Evolutionary conservation across 2,888 invertebrate species (phyloP), one percentile per base, ranked within the genome.

Genomic region (Molorchus minor): DNA sequence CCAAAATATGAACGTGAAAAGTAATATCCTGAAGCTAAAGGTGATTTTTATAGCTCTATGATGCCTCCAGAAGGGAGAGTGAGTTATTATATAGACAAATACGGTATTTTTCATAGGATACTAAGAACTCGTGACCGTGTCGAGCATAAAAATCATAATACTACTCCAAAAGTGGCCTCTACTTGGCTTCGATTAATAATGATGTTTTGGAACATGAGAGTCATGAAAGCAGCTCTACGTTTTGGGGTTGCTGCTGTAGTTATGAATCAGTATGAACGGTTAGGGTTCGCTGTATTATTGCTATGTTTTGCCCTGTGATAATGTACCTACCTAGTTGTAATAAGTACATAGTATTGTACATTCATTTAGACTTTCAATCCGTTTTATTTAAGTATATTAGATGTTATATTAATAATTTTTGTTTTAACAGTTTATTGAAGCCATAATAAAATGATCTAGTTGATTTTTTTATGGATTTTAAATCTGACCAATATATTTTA

Each of bases 191-290:
- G 74, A 40, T 70, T 79, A 40, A 79, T 79, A 51, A 65, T 75
- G 15, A 74, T 79, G 69, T 79, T 79, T 70, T 79, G 77, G 75
- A 79, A 76, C 62, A 67, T 71, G 21, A 66, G 76, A 60, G 77
- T 79, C 10, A 71, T 79, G 69, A 76, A 71, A 64, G 72, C 77
- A 13, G 79, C 78, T 17, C 56, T 78, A 13, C 75, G 77, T 46
- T 78, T 79, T 68, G 75, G 77, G 20, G 64, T 78, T n/a, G 78
- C 77, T 12, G 77, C 78, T 17, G 60, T 77, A 30, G 72, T 79
- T 38, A 78, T 79, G 77, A 77, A 77, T 64, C 72, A 74, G 54
- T 77, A 77, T 61, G 78, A 79, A 56, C 64, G 78, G 33, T 59
- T 78, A 20, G 78, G 78, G 13, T 78, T 79, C 67, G 76, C 75